Evolutionary conservation across 2,888 invertebrate genomes (phyloP), one percentile per base, ranked within the genome.

Genomic region (Clistopyga incitator): DNA sequence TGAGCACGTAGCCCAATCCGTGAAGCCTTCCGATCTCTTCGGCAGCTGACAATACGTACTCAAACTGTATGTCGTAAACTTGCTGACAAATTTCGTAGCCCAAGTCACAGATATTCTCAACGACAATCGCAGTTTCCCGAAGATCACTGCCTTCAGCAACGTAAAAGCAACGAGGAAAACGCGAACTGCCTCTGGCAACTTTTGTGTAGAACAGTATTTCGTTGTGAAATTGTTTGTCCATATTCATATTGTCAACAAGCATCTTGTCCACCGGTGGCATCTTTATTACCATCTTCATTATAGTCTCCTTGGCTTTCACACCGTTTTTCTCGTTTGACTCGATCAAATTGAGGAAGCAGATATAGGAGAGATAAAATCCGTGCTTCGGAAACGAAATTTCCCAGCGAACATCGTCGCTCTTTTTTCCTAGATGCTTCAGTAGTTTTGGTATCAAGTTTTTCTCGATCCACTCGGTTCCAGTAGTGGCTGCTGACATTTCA

Each of bases 151-250:
- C 84, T 1, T 88, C 85, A 0, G 79, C 54, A 0, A 79, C 45
- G 18, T 68, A 85, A 6, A 84, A n/a, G 50, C 86, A 87, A 18
- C 80, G 76, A 1, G 87, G 87, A 82, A 81, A 85, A 38, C 47
- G 8, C 75, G 71, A 0, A 85, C 75, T 34, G 0, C 82, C 78
- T 2, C 29, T 18, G 0, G 86, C 83, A 29, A 88, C 88, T 25
- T 67, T 84, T 0, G 83, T 80, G 72, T 92, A 92, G 54, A 92
- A 92, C 0, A 91, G 59, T 13, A 92, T 90, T 82, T 93, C 92
- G 64, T 93, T 93, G 78, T 88, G 84, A 42, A 92, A 92, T 13
- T 89, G 88, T 6, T 15, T 6, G 1, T 80, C 25, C 8, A 29
- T 4, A 0, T 0, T 29, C n/a, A 61, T 0, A 0, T 76, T 0